Evolutionary conservation across 2,797 vertebrate species (phyloP), one percentile per base, ranked within the genome.

Genomic region (Pyrrhura leucotis): DNA sequence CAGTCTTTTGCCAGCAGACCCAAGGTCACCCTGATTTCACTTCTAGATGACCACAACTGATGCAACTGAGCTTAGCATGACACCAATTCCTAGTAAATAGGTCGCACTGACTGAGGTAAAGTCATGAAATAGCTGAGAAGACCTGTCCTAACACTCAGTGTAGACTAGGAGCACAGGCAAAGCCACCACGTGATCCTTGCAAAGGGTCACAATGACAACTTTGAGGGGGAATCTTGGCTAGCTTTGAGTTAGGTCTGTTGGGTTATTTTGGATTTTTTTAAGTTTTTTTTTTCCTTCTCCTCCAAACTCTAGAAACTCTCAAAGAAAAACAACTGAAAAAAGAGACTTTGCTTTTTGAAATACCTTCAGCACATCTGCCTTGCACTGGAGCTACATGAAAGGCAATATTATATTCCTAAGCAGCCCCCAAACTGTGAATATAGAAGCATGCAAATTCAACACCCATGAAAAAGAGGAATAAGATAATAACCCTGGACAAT

Each of bases 391-490:
- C 31, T 53, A 54, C 44, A 33, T 0, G 1, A 86, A 84, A 63
- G 23, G n/a, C 63, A 95, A n/a, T 28, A 61, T 48, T 67, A 85
- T 92, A 81, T 95, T 95, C 85, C 93, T 53, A 95, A 94, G 63
- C 50, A 96, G 80, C 39, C 93, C 35, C 39, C 77, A 93, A 83
- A 96, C 95, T 95, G 95, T 90, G 95, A 96, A 94, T 94, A 95
- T 83, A 93, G 25, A 45, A 93, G 62, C 53, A 90, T 92, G 96
- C 58, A 91, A 78, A 91, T 28, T 90, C 91, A 80, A 92, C 81
- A 85, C 12, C 58, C 42, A 75, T 44, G 89, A 90, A 91, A 89
- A 62, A 84, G 37, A 82, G 47, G 48, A 90, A 83, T 85, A 92
- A 95, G 93, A 91, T 92, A 89, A 95, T 85, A 92, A 93, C 44